Evolutionary conservation across 2,888 invertebrate species (phyloP).

Genomic region (Netelia fuscicornis): DNA sequence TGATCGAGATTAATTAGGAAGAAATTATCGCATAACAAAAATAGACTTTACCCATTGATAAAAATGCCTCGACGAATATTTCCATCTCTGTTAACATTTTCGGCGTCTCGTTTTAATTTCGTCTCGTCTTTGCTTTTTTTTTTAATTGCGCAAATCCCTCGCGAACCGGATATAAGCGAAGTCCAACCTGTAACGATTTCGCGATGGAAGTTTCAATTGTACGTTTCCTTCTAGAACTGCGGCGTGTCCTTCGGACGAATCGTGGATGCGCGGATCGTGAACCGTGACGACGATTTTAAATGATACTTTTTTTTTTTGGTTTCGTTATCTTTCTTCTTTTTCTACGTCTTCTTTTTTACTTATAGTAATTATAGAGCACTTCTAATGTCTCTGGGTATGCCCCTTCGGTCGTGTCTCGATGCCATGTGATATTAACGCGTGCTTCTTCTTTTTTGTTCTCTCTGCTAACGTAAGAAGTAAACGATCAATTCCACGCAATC

Average conservation of each 20-base stretch:
- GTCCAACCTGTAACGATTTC: neutral
- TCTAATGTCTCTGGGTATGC: neutral
- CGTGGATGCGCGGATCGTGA: neutral
- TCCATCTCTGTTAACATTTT: too few species aligned
- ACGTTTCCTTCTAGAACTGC: neutral
- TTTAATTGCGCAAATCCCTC: too few species aligned
- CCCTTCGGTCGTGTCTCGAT: neutral
- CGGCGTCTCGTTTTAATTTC: too few species aligned
- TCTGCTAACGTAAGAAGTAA: too few species aligned
- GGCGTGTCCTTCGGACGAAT: neutral
- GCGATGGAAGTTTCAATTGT: neutral
- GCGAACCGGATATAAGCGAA: too few species aligned
- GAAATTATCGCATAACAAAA: too few species aligned
- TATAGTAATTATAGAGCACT: constrained; percentile 3
- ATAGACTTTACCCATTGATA: too few species aligned
- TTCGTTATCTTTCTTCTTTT: neutral
- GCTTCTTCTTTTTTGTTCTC: neutral
- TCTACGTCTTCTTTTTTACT: neutral
- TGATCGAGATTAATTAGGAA: too few species aligned
- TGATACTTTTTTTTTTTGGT: neutral
- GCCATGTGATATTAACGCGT: constrained; percentile 7
- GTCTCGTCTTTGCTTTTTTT: too few species aligned
- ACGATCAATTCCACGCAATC: too few species aligned
- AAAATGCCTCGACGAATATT: too few species aligned
- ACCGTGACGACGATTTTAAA: neutral